Percentiles rank a stretch among this genome's conserved stretches.
These are phyloP conservation scores for Hemistola chrysoprasaria DNA, from an alignment of 2,888 invertebrate genomes.

Conservation along the genomic window DNA sequence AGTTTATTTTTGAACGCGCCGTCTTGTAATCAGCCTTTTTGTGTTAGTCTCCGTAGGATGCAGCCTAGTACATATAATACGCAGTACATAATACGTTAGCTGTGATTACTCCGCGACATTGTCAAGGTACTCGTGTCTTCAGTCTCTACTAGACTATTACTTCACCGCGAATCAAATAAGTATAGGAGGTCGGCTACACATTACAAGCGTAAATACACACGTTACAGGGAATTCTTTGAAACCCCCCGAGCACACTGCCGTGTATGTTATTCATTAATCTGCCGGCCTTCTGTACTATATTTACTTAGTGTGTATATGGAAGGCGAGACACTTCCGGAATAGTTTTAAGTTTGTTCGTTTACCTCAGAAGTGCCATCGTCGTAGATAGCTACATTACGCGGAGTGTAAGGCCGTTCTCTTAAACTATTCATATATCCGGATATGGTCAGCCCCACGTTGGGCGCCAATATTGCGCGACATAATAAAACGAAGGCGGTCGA, in stretches of 20 bases:
- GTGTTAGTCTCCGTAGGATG: slow-evolving; percentile 35
- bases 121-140: slow-evolving; percentile 60
- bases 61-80: slow-evolving; percentile 1
- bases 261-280: too few species aligned
- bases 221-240: too few species aligned
- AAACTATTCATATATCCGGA: slow-evolving; percentile 5
- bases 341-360: slow-evolving; percentile 66
- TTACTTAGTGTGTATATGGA: slow-evolving; percentile 23
- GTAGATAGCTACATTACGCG: slow-evolving; percentile 24
- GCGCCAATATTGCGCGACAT: slow-evolving; percentile 18
- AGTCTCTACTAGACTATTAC: too few species aligned
- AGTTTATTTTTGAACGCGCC: slow-evolving; percentile 43
- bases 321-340: slow-evolving; percentile 35
- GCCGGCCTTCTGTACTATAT: too few species aligned
- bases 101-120: slow-evolving; percentile 66
- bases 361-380: slow-evolving; percentile 74
- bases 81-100: slow-evolving; percentile 35
- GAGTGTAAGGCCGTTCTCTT: slow-evolving; percentile 16
- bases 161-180: too few species aligned
- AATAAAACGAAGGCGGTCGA: slow-evolving; percentile 39
- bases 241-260: too few species aligned
- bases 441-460: slow-evolving; percentile 14
- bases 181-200: too few species aligned
- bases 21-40: slow-evolving; percentile 25
- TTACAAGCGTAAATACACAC: too few species aligned